Evolutionary conservation across 2,797 vertebrate genomes (phyloP).

Genomic region (Prionace glauca): DNA sequence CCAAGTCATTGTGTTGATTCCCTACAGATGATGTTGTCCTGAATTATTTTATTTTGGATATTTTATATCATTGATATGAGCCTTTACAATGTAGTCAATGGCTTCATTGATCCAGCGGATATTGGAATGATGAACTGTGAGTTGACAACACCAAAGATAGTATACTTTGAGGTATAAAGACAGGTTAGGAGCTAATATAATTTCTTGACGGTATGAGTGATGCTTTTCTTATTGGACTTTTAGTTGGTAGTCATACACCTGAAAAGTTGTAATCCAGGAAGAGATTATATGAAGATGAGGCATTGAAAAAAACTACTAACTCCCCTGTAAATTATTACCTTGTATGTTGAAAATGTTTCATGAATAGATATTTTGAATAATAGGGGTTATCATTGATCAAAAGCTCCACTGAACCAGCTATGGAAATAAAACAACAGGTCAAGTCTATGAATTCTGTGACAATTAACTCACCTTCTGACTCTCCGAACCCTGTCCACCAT

Average conservation of each 20-base stretch:
- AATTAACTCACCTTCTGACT: neutral
- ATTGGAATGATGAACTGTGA: neutral
- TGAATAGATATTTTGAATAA: neutral
- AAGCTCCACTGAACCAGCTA: neutral
- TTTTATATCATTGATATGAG: neutral
- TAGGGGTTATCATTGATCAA: neutral
- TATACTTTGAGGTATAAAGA: neutral
- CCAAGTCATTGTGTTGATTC: constrained; percentile 1
- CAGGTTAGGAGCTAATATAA: no score
- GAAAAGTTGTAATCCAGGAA: neutral
- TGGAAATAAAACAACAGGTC: neutral
- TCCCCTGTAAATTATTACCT: neutral
- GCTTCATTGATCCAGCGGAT: neutral
- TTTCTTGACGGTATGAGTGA: neutral
- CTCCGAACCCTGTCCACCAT: neutral
- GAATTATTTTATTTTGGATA: neutral
- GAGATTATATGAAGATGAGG: neutral
- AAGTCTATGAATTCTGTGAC: neutral
- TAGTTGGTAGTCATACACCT: neutral
- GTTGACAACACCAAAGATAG: neutral
- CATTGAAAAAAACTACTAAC: neutral
- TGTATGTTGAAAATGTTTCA: neutral
- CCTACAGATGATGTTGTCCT: neutral
- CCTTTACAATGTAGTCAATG: neutral
- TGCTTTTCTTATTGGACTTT: neutral